These are phyloP conservation scores for Crenichthys baileyi DNA, from an alignment of 2,797 vertebrate species.

Conservation along the genomic window DNA sequence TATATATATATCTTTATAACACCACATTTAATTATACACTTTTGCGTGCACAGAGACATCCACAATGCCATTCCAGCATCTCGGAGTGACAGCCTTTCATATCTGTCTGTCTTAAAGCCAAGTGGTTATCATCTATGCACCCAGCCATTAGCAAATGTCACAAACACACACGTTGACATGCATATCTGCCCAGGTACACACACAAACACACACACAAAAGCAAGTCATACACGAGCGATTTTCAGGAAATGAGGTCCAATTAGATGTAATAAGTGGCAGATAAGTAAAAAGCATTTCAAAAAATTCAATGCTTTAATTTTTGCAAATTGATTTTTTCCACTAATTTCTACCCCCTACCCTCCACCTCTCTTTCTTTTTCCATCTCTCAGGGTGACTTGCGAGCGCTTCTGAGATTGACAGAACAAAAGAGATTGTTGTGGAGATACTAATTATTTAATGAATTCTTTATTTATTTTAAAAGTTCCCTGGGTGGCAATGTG, in stretches of 20 bases:
- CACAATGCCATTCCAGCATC: slow-evolving; percentile 72
- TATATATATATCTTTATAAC: neutral
- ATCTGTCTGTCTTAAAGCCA: slow-evolving; percentile 73
- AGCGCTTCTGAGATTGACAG: slow-evolving; percentile 76
- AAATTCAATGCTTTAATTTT: slow-evolving; percentile 75
- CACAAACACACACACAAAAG: slow-evolving; percentile 5
- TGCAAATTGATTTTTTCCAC: slow-evolving; percentile 71
- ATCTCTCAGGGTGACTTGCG: slow-evolving; percentile 72
- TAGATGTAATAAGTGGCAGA: slow-evolving; percentile 77
- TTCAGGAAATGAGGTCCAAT: slow-evolving; percentile 82
- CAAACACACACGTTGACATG: slow-evolving; percentile 50
- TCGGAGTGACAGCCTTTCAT: slow-evolving; percentile 78
- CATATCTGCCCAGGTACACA: slow-evolving; percentile 4
- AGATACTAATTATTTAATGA: slow-evolving; percentile 83
- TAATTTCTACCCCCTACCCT: slow-evolving; percentile 47
- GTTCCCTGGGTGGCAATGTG: slow-evolving; percentile 75
- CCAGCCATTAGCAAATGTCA: slow-evolving; percentile 81
- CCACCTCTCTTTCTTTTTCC: slow-evolving; percentile 39
- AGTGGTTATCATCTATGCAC: slow-evolving; percentile 75
- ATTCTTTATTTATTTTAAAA: slow-evolving; percentile 85
- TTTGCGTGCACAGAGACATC: slow-evolving; percentile 28
- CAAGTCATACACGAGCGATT: slow-evolving; percentile 14
- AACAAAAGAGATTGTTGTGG: slow-evolving; percentile 83
- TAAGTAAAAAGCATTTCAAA: slow-evolving; percentile 82
- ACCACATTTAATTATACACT: slow-evolving; percentile 27